Base-by-base conservation (phyloP, 2,113 vertebrate species). In the Podarcis cretensis region DNA sequence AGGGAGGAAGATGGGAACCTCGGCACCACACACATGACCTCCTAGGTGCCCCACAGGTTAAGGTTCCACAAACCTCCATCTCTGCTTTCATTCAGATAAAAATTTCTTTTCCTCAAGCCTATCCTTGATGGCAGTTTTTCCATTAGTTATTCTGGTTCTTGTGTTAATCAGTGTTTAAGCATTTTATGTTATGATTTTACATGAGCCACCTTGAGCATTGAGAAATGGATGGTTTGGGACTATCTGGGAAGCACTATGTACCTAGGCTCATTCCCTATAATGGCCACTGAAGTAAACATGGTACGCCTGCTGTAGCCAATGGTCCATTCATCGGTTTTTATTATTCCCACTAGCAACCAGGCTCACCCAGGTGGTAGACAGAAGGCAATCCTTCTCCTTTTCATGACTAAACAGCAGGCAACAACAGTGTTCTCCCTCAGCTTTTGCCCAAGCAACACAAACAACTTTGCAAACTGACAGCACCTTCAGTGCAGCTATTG, bases 401-500 rank as follows among this genome's bases (percentile, higher is more conserved):
- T 27, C 40, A 68, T 86, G 75, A 78, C 85, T 79, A 86, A 74
- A 75, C 48, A 84, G 57, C 84, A 32, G 21, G n/a, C 68, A 35
- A 79, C 68, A 9, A 4, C 68, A 43, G 69, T 18, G 2, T 77
- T 43, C 43, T 84, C 57, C n/a, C 30, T 21, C 79, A 78, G 13
- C 1, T 48, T 57, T 23, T 66, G 35, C 74, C 74, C n/a, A 78
- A 37, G 35, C 37, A 76, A 48, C 27, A 77, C 57, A 7, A 23
- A 0, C 40, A 54, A 37, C 30, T 59, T 84, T 73, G 65, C 75
- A 89, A 77, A 78, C n/a, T 37, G 65, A 79, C 0, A n/a, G 20
- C 7, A 37, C 69, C 40, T 81, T 63, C 89, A 71, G 0, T 69
- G 35, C 21, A 23, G 79, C 74, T 21, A 71, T 32, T 82, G 54